Conservation (phyloP, 2,797 vertebrate genomes). For the Cossypha dichroa region DNA sequence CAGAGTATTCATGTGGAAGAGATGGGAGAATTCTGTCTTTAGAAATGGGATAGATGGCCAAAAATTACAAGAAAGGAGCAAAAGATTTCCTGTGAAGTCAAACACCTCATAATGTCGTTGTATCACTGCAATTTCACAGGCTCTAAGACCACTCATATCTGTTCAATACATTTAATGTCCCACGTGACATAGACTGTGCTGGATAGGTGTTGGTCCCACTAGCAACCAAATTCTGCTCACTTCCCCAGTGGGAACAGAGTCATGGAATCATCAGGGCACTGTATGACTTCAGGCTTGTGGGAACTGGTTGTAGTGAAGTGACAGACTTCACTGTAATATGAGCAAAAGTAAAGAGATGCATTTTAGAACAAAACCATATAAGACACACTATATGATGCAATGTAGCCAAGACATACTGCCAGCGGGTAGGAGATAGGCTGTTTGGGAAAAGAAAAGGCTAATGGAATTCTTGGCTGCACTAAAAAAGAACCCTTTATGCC, state of each 20-base stretch:
- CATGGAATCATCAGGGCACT: not conserved
- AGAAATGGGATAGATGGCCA: not conserved
- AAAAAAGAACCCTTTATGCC: slow-evolving; percentile 26
- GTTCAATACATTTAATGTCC: not conserved
- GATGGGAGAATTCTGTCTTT: not conserved
- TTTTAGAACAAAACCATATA: not conserved
- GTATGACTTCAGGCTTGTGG: fast-evolving
- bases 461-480: slow-evolving; percentile 43
- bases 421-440: not conserved
- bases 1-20: not conserved
- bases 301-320: not conserved
- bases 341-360: not conserved
- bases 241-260: not conserved
- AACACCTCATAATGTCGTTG: not conserved
- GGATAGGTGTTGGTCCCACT: not conserved
- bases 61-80: not conserved
- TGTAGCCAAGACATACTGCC: not conserved
- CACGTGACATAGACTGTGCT: not conserved
- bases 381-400: not conserved
- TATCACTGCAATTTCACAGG: not conserved
- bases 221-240: not conserved
- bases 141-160: not conserved
- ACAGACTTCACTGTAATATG: not conserved
- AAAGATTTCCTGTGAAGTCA: not conserved
- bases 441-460: slow-evolving; percentile 31